Base-by-base conservation (phyloP, 2,113 vertebrate species). In the Paralichthys olivaceus region DNA sequence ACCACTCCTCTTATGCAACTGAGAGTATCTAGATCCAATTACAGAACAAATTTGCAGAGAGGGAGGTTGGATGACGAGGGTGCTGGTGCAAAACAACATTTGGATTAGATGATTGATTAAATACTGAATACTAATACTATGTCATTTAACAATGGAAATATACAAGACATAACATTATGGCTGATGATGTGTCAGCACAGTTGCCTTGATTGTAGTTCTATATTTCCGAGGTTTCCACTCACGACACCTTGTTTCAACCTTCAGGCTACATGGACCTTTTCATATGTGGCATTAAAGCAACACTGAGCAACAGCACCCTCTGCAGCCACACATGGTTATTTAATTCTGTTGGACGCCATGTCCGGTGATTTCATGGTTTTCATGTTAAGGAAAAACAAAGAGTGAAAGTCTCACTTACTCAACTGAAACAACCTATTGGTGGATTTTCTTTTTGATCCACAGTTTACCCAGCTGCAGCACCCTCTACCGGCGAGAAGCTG, bases 1-100 rank as follows among this genome's bases (percentile, higher is more conserved):
- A 85, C 77, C 28, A 59, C 23, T 19, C 7, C 19, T 69, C 60
- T 92, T 87, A 89, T 80, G 84, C 86, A 90, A 92, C 85, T 43
- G 45, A 17, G 69, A 32, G 78, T 6, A 32, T 51, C 70, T 59
- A 32, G 64, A 87, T 77, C 76, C 65, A 73, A 58, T 83, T 83
- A 73, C 40, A 75, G 74, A 83, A 83, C 73, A 72, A 66, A 81
- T 66, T 71, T 69, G 11, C 37, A 40, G 37, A 40, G 72, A 61
- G 69, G 58, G 72, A 58, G 60, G 69, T 1, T 2, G 47, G 61
- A 76, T 64, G 65, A 77, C 4, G 29, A 72, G n/a, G 40, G 60
- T 58, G 72, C 29, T 47, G 63, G 64, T 64, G 68, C 49, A 72
- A 74, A 81, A 61, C 34, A 40, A 28, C 37, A 59, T 62, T 72